Conservation (phyloP, 2,113 vertebrate species). For the Brachypodius melanocephalos region DNA sequence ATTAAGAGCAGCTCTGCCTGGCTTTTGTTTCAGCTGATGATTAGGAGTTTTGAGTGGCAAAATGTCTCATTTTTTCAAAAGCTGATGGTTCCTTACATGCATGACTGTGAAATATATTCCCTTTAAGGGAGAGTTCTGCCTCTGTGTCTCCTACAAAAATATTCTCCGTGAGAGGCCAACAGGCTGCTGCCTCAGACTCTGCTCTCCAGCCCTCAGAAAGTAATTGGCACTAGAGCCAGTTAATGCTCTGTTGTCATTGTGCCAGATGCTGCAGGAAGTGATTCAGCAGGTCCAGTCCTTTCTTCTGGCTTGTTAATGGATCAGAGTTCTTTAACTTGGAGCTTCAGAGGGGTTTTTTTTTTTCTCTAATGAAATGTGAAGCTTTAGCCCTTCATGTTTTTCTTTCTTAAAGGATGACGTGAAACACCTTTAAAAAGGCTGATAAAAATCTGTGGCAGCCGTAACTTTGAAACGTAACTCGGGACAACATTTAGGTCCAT, state of each 20-base stretch:
- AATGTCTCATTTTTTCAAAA: slow-evolving; percentile 3
- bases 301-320: neutral
- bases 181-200: neutral
- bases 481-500: neutral
- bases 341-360: neutral
- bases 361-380: neutral
- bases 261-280: slow-evolving; percentile 35
- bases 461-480: neutral
- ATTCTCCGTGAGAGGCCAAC: neutral
- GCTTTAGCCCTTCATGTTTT: neutral
- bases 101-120: neutral
- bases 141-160: neutral
- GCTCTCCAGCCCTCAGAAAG: neutral
- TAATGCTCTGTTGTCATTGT: neutral
- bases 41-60: neutral
- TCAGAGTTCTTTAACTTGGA: neutral
- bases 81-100: neutral
- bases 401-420: neutral
- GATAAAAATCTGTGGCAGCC: neutral
- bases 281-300: slow-evolving; percentile 5
- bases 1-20: neutral
- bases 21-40: neutral
- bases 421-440: neutral
- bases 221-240: neutral
- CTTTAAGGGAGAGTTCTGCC: neutral